These are phyloP conservation scores for Galemys pyrenaicus DNA, from an alignment of 2,113 vertebrate genomes.

Conservation along the genomic window DNA sequence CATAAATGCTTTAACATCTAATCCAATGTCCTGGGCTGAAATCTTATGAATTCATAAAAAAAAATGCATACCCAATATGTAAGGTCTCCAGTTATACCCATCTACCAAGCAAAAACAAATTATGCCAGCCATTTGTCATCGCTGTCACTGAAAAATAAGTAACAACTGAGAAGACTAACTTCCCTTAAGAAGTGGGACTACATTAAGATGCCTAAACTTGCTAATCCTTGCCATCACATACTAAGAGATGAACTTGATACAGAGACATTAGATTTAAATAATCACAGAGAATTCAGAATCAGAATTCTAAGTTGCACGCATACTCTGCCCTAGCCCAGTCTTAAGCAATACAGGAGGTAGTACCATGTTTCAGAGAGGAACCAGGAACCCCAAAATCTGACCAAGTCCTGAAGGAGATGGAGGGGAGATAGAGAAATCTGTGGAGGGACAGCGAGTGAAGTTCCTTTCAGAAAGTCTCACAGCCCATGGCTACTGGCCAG, in stretches of 20 bases:
- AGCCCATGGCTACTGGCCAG: background rate
- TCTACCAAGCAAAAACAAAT: slow-evolving; percentile 81
- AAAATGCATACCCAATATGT: slow-evolving; percentile 26
- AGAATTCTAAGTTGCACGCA: background rate
- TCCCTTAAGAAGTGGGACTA: slow-evolving; percentile 75
- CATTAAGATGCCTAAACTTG: slow-evolving; percentile 72
- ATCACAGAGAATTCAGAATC: slow-evolving; percentile 57
- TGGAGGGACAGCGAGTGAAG: background rate
- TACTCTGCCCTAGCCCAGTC: background rate
- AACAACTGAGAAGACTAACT: slow-evolving; percentile 80
- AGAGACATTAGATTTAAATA: slow-evolving; percentile 79
- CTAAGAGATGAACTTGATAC: slow-evolving; percentile 78
- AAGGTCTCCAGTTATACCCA: slow-evolving; percentile 75
- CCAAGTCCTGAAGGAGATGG: background rate
- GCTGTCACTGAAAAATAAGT: slow-evolving; percentile 78
- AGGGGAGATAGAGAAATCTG: background rate
- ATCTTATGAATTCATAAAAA: slow-evolving; percentile 80
- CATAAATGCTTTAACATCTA: slow-evolving; percentile 80
- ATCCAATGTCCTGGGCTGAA: slow-evolving; percentile 76
- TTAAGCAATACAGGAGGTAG: background rate
- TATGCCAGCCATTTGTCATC: slow-evolving; percentile 83
- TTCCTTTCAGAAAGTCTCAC: background rate
- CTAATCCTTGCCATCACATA: slow-evolving; percentile 42
- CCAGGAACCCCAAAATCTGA: slow-evolving; percentile 6
- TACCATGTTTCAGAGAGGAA: slow-evolving; percentile 35